A percentile compares a stretch with the other conserved stretches of the same genome.
These are phyloP conservation scores for Colistium nudipinnis DNA, from an alignment of 2,113 vertebrate genomes.

Conservation along the genomic window DNA sequence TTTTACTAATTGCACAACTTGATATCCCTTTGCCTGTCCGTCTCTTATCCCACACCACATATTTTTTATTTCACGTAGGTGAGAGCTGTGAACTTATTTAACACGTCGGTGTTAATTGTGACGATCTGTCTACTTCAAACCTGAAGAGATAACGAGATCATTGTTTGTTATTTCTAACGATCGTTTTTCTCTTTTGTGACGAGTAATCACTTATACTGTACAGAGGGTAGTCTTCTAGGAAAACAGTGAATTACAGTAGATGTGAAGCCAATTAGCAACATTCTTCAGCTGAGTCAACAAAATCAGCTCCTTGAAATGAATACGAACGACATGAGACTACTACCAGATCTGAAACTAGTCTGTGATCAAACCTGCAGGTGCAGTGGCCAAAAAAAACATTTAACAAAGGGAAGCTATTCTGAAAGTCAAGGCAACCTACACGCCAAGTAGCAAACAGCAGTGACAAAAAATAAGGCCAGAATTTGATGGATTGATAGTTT, in stretches of 20 bases:
- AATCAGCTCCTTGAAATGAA: conserved; percentile 16
- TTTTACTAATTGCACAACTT: conserved; percentile 39
- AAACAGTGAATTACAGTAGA: conserved; percentile 3
- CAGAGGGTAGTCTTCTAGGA: too few relatives aligned
- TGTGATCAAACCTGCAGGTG: conserved; percentile 21
- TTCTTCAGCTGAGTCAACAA: background rate
- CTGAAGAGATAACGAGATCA: too few relatives aligned
- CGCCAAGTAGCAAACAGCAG: background rate
- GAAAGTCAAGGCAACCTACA: background rate
- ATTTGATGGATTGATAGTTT: background rate
- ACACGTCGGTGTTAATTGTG: background rate
- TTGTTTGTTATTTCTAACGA: too few relatives aligned
- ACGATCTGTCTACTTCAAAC: too few relatives aligned
- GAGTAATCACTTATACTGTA: too few relatives aligned
- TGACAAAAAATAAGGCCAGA: background rate
- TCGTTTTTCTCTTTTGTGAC: too few relatives aligned
- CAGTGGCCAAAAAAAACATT: conserved; percentile 12
- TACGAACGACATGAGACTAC: background rate
- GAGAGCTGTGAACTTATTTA: background rate
- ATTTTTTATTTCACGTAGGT: background rate
- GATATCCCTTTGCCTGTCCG: background rate
- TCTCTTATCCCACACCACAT: background rate
- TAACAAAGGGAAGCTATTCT: background rate
- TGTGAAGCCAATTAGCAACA: conserved; percentile 2
- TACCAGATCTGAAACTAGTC: background rate